Evolutionary conservation across 2,113 vertebrate species (phyloP).

Genomic region (Indri indri): DNA sequence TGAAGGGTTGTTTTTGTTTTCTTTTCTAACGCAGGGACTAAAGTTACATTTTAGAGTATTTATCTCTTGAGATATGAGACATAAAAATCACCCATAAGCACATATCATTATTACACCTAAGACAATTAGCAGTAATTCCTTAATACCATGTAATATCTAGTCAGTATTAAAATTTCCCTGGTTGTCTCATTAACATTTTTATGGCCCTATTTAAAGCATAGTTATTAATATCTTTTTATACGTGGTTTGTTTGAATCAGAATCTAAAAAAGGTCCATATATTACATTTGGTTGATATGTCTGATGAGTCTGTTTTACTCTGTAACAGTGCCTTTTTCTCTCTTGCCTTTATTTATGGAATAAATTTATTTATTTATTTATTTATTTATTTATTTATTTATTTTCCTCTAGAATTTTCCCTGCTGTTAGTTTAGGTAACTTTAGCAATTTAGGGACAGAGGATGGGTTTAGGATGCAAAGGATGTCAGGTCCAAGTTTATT

Average conservation of each 20-base stretch:
- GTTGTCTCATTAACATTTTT: background rate
- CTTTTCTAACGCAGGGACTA: background rate
- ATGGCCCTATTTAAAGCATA: background rate
- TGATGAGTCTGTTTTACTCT: background rate
- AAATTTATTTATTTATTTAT: background rate
- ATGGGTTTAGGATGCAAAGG: background rate
- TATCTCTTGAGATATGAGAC: background rate
- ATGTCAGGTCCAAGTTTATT: background rate
- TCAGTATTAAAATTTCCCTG: background rate
- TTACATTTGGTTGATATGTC: background rate
- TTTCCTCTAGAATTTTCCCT: slow-evolving; percentile 3
- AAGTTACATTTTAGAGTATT: background rate
- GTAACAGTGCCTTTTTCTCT: background rate
- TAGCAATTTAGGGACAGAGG: background rate
- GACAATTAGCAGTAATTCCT: background rate
- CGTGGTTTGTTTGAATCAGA: background rate
- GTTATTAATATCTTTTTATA: background rate
- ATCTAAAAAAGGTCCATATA: background rate
- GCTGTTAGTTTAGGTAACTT: slow-evolving; percentile 19
- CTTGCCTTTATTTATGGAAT: slow-evolving; percentile 20
- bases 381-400: background rate
- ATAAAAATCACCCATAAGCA: background rate
- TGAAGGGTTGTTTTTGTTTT: background rate
- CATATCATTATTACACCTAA: background rate
- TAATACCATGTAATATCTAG: slow-evolving; percentile 1